Percentiles rank a stretch among this genome's conserved stretches.
Conservation (phyloP, 2,113 vertebrate genomes). For the Pollachius pollachius region DNA sequence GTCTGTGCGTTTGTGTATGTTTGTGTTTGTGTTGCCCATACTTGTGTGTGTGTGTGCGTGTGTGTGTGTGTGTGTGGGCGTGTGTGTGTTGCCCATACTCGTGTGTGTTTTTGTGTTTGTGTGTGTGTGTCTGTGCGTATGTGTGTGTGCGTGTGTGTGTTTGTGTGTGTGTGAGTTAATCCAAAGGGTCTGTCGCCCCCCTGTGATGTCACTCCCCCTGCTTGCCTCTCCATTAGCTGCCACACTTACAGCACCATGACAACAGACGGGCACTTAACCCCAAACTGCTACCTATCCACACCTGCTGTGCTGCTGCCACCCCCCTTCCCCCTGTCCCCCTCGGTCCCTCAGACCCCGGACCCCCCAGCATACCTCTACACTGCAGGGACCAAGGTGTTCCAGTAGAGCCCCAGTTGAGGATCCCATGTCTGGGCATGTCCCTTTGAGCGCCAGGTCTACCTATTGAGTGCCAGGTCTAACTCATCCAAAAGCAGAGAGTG, state of each 20-base stretch:
- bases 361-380: conserved; percentile 25
- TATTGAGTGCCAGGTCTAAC: too few species aligned
- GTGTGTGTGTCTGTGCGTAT: too few species aligned
- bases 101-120: too few species aligned
- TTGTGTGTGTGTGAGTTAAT: conserved; percentile 14
- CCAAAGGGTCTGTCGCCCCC: conserved; percentile 38
- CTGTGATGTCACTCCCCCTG: conserved; percentile 24
- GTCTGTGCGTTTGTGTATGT: too few species aligned
- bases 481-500: too few species aligned
- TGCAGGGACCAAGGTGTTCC: conserved; percentile 18
- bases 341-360: too few species aligned
- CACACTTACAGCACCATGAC: conserved; percentile 26
- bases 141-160: conserved; percentile 1
- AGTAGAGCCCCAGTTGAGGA: too few species aligned
- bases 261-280: conserved; percentile 39
- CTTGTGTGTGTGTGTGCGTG: conserved; percentile 2
- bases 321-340: conserved; percentile 27
- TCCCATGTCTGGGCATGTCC: too few species aligned
- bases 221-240: conserved; percentile 37
- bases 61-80: neutral
- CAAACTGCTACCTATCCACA: conserved; percentile 35
- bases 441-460: too few species aligned
- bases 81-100: too few species aligned
- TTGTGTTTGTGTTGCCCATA: too few species aligned
- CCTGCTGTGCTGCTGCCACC: conserved; percentile 24